phyloP scores from a whole-genome alignment of 2,797 vertebrate genomes.

The Coranthus polyacanthus region DNA sequence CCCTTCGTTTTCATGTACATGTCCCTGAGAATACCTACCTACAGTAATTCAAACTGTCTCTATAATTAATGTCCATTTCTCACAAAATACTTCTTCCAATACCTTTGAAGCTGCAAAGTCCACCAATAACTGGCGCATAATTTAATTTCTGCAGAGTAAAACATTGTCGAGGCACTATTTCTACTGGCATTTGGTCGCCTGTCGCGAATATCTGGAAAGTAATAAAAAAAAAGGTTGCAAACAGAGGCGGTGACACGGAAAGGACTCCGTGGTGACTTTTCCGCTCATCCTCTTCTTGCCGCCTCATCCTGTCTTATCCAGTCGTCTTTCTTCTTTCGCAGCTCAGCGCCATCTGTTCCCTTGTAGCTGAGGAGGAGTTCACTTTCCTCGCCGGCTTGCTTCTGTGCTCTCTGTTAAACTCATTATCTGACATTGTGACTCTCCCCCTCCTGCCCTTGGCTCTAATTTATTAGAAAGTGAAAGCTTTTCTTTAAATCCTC shows the following conservation, averaged over 20 bases:
- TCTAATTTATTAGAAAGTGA: constrained; percentile 26
- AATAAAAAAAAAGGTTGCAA: constrained; percentile 1
- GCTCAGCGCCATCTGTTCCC: constrained; percentile 62
- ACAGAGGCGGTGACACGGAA: background rate
- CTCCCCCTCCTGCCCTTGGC: constrained; percentile 19
- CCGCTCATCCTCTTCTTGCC: constrained; percentile 13
- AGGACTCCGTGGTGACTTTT: constrained; percentile 2
- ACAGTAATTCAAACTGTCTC: constrained; percentile 6
- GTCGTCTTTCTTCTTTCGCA: constrained; percentile 23
- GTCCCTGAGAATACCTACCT: constrained; percentile 4
- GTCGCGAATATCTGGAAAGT: no score
- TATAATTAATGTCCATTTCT: constrained; percentile 12
- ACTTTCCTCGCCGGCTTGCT: constrained; percentile 28
- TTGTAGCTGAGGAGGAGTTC: constrained; percentile 46
- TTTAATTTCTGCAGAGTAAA: no score
- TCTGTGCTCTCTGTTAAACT: constrained; percentile 31
- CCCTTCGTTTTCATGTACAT: constrained; percentile 11
- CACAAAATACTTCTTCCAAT: background rate
- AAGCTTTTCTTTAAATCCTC: constrained; percentile 34
- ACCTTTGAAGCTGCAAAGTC: constrained; percentile 5
- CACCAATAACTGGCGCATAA: background rate
- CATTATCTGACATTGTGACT: constrained; percentile 36
- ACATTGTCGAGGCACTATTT: no score
- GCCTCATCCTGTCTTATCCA: constrained; percentile 22
- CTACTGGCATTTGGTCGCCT: background rate